These are phyloP conservation scores for Phrynocephalus forsythii DNA, from an alignment of 2,797 vertebrate genomes.

Conservation along the genomic window DNA sequence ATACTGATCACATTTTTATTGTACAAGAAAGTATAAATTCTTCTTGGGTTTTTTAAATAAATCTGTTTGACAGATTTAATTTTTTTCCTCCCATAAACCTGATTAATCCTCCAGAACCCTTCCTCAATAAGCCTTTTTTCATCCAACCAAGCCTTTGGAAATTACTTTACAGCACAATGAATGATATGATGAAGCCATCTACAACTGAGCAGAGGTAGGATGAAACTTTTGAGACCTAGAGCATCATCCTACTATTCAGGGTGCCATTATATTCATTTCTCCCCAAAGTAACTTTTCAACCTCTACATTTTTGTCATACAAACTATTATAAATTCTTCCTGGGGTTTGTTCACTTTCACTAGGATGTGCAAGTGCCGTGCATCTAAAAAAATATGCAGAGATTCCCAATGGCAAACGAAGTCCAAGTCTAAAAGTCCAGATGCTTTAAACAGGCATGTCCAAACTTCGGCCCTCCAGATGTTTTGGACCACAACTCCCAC, in stretches of 20 bases:
- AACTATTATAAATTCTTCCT: no score
- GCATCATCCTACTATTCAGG: background rate
- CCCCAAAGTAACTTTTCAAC: no score
- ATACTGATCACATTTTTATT: conserved; percentile 23
- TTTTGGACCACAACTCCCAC: no score
- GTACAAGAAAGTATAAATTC: conserved; percentile 28
- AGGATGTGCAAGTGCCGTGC: no score
- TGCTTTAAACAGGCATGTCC: no score
- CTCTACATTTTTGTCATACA: no score
- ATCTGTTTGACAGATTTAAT: conserved; percentile 22
- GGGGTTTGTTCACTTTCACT: no score
- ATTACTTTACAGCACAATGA: background rate
- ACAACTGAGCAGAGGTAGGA: background rate
- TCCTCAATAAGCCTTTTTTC: conserved; percentile 37
- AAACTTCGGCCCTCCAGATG: no score
- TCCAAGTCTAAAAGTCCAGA: background rate
- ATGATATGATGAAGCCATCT: background rate
- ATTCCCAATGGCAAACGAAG: background rate
- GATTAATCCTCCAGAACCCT: conserved; percentile 52
- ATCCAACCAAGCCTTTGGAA: conserved; percentile 11
- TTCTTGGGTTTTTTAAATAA: conserved; percentile 48
- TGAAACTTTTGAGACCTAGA: background rate
- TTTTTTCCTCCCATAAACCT: conserved; percentile 17
- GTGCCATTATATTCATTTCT: no score
- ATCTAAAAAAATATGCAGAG: background rate